phyloP scores from a whole-genome alignment of 2,113 vertebrate species.

The Sciurus niger region DNA sequence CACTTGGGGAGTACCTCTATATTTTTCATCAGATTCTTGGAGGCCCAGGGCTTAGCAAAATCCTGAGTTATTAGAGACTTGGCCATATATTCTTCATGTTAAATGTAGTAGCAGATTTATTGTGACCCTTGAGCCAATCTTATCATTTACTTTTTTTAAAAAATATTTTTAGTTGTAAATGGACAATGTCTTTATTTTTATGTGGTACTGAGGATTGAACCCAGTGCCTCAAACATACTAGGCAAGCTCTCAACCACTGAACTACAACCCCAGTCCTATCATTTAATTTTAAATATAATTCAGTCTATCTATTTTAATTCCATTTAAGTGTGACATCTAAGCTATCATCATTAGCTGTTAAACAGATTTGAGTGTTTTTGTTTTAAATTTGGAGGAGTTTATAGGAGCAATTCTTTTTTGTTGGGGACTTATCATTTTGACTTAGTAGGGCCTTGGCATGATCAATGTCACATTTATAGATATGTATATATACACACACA shows the following conservation, averaged over 20 bases:
- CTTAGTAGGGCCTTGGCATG: conserved; percentile 17
- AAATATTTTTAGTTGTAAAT: too few relatives aligned
- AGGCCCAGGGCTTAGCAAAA: neutral
- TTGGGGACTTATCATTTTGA: conserved; percentile 23
- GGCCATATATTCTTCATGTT: neutral
- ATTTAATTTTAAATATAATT: neutral
- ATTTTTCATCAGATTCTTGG: neutral
- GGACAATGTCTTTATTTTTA: too few relatives aligned
- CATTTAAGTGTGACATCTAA: neutral
- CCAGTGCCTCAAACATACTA: too few relatives aligned
- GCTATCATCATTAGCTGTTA: neutral
- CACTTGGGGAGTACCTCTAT: neutral
- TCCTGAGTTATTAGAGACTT: neutral
- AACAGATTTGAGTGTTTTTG: conserved; percentile 23
- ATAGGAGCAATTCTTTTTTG: neutral
- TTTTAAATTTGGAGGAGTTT: neutral
- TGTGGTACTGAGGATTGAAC: too few relatives aligned
- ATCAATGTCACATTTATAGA: neutral
- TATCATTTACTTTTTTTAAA: too few relatives aligned
- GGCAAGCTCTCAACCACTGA: too few relatives aligned
- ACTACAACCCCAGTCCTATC: neutral
- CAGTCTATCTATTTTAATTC: neutral
- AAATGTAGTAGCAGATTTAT: neutral
- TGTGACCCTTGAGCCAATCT: neutral
- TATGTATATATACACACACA: neutral